Base-by-base conservation (phyloP, 2,888 invertebrate genomes). In the Eristalinus aeneus region DNA sequence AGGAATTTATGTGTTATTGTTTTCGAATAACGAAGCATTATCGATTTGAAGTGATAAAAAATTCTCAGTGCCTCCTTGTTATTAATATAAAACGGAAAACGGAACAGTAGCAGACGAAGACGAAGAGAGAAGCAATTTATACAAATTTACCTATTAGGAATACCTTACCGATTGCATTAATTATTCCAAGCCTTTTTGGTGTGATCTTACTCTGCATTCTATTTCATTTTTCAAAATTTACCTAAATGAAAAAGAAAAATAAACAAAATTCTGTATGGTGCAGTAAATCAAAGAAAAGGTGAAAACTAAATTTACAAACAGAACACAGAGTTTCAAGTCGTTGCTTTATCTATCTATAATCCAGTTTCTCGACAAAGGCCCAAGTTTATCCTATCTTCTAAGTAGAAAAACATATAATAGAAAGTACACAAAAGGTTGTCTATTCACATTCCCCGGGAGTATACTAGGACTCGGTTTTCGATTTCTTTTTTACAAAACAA, bases 291-390 rank as follows among this genome's bases (percentile, higher is more conserved):
- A 80, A 53, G 61, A 58, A 58, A 20, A 4, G 32, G 61, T 58
- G 16, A 3, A 72, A 46, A 11, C 9, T 54, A 64, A 34, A 64
- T 36, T 39, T 22, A 78, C 22, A 54, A 80, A 80, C n/a, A n/a
- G n/a, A 5, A 27, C 76, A 75, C 34, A 80, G 85, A 80, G 85
- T 85, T 85, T 85, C 85, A 85, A 85, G 36, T 63, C 76, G 58
- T 76, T 73, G 85, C 85, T 85, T 85, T 85, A 85, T 73, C 81
- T 85, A 77, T 76, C 81, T 85, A 77, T 76, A 64, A 69, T 63
- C 71, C 67, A 76, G 23, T 56, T 69, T 73, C 46, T 64, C 58
- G 58, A 74, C 8, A 75, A 36, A 10, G 31, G 6, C 23, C 68
- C 22, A 46, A 65, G 0, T 31, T 11, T 80, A 60, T 84, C 34